These are phyloP conservation scores for Stenichneumon culpator DNA, from an alignment of 2,888 invertebrate species.

Conservation along the genomic window DNA sequence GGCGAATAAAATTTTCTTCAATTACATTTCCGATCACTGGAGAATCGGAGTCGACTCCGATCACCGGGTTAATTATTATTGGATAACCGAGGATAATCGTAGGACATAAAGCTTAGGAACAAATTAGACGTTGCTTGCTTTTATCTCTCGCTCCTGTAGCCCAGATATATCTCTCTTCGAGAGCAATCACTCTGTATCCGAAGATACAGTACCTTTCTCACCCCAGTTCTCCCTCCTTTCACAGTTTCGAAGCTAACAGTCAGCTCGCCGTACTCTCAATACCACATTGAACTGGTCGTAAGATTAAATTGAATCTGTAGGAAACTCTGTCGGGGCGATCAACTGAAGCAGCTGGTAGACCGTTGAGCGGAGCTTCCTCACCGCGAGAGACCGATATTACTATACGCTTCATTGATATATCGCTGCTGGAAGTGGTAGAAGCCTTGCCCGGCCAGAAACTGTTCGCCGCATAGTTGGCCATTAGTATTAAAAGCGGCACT, in stretches of 20 bases:
- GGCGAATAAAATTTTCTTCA: not conserved
- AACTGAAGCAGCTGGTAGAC: conserved; percentile 63
- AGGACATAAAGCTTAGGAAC: not conserved
- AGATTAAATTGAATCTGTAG: conserved; percentile 80
- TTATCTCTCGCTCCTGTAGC: conserved; percentile 4
- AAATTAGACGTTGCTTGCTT: conserved; percentile 21
- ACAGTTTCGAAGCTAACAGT: conserved; percentile 31
- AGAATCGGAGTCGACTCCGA: not conserved
- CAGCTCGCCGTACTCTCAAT: conserved; percentile 37
- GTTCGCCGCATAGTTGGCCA: conserved; percentile 77
- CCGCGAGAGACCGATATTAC: conserved; percentile 28
- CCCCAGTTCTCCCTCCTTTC: conserved; percentile 10
- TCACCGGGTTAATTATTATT: not conserved
- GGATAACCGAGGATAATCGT: conserved; percentile 5
- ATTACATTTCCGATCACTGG: not conserved
- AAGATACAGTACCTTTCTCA: conserved; percentile 24
- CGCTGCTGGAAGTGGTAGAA: conserved; percentile 43
- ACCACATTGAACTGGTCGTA: conserved; percentile 70
- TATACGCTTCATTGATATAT: conserved; percentile 28
- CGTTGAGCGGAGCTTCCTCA: conserved; percentile 1
- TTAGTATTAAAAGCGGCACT: conserved; percentile 75
- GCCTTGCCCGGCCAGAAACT: conserved; percentile 47
- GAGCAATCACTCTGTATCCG: conserved; percentile 56
- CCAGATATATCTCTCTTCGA: conserved; percentile 25
- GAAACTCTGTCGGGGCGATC: conserved; percentile 71